Evolutionary conservation across 2,113 vertebrate genomes (phyloP).

Genomic region (Rhombomys opimus): DNA sequence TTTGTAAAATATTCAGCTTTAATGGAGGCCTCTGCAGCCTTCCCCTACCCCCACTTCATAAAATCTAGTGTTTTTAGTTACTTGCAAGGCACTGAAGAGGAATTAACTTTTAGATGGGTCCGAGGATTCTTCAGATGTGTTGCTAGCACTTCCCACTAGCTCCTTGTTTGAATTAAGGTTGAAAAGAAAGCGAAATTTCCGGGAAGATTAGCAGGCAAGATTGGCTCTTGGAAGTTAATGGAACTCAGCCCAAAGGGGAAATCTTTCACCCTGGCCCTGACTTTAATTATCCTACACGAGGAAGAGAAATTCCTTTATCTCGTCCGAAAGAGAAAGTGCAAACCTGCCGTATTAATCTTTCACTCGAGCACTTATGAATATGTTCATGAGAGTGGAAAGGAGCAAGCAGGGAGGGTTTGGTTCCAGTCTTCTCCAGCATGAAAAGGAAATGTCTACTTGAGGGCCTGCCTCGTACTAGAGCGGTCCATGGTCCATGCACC

Average conservation of each 20-base stretch:
- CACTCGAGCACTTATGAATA: slow-evolving; percentile 35
- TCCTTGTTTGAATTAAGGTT: not conserved
- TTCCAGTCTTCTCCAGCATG: not conserved
- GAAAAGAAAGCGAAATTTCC: slow-evolving; percentile 73
- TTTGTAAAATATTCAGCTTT: slow-evolving; percentile 77
- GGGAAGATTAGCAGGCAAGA: slow-evolving; percentile 61
- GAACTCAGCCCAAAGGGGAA: not conserved
- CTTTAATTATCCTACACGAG: slow-evolving; percentile 66
- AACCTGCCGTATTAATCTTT: slow-evolving; percentile 53
- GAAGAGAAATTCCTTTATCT: slow-evolving; percentile 20
- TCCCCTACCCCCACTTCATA: not conserved
- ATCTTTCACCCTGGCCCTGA: slow-evolving; percentile 29
- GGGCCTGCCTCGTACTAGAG: not conserved
- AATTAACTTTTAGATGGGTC: slow-evolving; percentile 65
- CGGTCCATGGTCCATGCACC: not conserved
- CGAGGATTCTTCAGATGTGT: slow-evolving; percentile 56
- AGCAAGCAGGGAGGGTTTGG: not conserved
- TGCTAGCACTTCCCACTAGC: slow-evolving; percentile 39
- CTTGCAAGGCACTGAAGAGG: slow-evolving; percentile 51
- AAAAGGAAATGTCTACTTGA: not conserved
- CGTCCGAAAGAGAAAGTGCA: slow-evolving; percentile 49
- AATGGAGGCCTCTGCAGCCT: not conserved
- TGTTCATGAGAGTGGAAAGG: not conserved
- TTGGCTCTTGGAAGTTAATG: slow-evolving; percentile 55
- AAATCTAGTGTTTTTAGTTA: slow-evolving; percentile 45